Evolutionary conservation across 2,113 vertebrate genomes (phyloP).

Genomic region (Marcusenius ussheri): DNA sequence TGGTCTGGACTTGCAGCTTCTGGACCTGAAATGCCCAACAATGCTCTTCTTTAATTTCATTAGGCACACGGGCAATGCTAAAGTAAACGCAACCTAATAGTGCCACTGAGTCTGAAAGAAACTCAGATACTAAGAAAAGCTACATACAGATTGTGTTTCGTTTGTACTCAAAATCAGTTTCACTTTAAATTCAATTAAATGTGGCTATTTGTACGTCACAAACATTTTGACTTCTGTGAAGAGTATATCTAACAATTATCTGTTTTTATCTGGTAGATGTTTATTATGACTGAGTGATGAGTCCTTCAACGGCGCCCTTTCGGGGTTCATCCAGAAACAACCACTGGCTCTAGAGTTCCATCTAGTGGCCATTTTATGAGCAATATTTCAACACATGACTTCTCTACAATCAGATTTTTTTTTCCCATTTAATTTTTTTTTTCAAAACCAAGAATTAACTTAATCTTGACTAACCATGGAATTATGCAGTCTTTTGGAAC

Average conservation of each 20-base stretch:
- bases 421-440: not conserved
- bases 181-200: not conserved
- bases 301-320: not conserved
- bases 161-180: not conserved
- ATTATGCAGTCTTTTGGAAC: not conserved
- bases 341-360: not conserved
- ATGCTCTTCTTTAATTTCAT: not conserved
- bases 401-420: not conserved
- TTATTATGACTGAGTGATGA: slow-evolving; percentile 36
- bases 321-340: not conserved
- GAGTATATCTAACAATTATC: not conserved
- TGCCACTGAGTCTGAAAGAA: not conserved
- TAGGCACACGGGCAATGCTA: not conserved
- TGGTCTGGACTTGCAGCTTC: no score
- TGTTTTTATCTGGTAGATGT: slow-evolving; percentile 43
- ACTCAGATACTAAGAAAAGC: not conserved
- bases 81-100: not conserved
- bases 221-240: not conserved
- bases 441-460: not conserved
- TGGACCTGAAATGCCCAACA: no score
- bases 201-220: not conserved
- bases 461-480: not conserved
- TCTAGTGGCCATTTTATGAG: not conserved
- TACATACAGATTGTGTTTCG: not conserved
- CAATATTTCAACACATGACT: not conserved